These are phyloP conservation scores for Dolichomitus sp. DNA, from an alignment of 2,888 invertebrate species.

Conservation along the genomic window DNA sequence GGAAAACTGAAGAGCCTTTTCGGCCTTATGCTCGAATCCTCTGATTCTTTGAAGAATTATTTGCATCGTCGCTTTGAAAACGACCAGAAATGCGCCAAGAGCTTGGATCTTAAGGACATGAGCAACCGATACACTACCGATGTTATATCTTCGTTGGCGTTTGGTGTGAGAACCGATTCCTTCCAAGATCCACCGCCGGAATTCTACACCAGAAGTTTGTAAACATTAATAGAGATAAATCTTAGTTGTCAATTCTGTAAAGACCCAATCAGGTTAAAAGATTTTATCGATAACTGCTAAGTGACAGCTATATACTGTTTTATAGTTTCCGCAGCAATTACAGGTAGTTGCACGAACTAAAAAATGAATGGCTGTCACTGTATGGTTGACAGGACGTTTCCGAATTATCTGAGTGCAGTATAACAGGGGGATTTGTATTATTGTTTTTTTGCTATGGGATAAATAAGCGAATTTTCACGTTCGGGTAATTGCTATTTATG, in stretches of 20 bases:
- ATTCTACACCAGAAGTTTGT: conserved; percentile 75
- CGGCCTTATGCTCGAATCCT: conserved; percentile 84
- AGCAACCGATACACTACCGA: conserved; percentile 76
- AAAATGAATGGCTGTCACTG: too few relatives aligned
- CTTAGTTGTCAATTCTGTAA: too few relatives aligned
- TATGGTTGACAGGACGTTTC: too few relatives aligned
- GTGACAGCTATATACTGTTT: too few relatives aligned
- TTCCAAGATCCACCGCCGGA: conserved; percentile 72
- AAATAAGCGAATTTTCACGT: neutral
- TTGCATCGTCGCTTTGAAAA: conserved; percentile 62
- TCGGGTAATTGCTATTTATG: neutral
- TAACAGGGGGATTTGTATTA: too few relatives aligned
- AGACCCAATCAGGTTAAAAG: too few relatives aligned
- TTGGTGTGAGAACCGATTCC: conserved; percentile 78
- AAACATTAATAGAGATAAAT: too few relatives aligned
- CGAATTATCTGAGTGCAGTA: too few relatives aligned
- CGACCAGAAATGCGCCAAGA: conserved; percentile 5
- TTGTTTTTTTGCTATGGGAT: too few relatives aligned
- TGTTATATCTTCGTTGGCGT: conserved; percentile 78
- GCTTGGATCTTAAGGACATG: conserved; percentile 65
- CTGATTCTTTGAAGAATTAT: conserved; percentile 72
- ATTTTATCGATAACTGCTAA: too few relatives aligned
- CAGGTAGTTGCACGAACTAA: too few relatives aligned
- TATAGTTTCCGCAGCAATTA: too few relatives aligned
- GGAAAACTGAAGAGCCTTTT: conserved; percentile 87